Evolutionary conservation across 2,888 invertebrate genomes (phyloP).

Genomic region (Pseudococcus jackbeardsleyi): DNA sequence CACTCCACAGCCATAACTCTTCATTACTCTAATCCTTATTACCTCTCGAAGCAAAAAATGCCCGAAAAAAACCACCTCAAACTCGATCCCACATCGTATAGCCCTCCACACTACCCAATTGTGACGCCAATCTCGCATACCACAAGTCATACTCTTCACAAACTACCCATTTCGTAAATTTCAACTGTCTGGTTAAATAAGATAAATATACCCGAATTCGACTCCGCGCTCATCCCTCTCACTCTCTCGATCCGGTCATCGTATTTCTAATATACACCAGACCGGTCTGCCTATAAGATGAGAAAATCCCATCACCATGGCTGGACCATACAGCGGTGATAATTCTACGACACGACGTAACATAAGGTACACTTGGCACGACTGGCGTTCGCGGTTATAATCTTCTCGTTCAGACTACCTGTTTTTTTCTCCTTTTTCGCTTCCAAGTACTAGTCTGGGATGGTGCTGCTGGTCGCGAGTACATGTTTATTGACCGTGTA

Average conservation of each 20-base stretch:
- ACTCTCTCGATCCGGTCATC: conserved; percentile 3
- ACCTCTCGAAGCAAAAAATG: background rate
- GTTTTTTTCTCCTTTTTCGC: background rate
- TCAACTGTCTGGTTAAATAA: conserved; percentile 47
- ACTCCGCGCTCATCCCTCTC: background rate
- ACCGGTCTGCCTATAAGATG: background rate
- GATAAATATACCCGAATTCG: conserved; percentile 12
- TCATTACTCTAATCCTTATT: background rate
- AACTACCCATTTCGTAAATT: conserved; percentile 25
- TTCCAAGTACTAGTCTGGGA: background rate
- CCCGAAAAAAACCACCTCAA: background rate
- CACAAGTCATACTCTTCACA: conserved; percentile 38
- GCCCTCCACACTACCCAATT: background rate
- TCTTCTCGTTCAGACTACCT: conserved; percentile 12
- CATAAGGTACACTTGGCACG: background rate
- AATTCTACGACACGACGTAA: conserved; percentile 2
- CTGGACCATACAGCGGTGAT: background rate
- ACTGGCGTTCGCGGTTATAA: background rate
- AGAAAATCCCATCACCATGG: background rate
- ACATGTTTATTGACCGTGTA: conserved; percentile 4
- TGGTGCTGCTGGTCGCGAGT: background rate
- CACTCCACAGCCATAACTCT: background rate
- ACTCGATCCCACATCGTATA: background rate
- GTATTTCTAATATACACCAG: conserved; percentile 1
- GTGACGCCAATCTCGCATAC: conserved; percentile 18